Base-by-base conservation (phyloP, 2,113 vertebrate genomes). In the Alectura lathami region DNA sequence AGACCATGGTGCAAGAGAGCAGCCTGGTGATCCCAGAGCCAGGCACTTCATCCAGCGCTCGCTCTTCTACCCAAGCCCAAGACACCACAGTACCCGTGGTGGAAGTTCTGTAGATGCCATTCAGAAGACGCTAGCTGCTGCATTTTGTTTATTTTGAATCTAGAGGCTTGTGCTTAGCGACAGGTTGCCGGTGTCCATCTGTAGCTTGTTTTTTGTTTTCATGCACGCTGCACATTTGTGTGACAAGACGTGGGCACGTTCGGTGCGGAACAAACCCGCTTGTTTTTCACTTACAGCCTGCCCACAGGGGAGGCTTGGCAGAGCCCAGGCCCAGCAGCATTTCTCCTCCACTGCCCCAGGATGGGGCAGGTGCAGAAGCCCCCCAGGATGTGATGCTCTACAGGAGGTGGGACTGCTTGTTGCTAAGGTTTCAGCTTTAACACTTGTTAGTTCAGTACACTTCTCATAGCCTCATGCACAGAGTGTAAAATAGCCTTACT, bases 201-300 rank as follows among this genome's bases (percentile, higher is more conserved):
- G 96, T 73, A 75, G 83, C 94, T 95, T 96, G 94, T 95, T 97
- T 96, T 95, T 94, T 96, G 95, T 96, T 97, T 91, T 83, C 88
- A 89, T 81, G 94, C n/a, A 0, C 89, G 94, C 93, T 89, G 67
- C 83, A 93, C 86, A 89, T 91, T 96, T 90, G 47, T 95, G 95
- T 93, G 94, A 96, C 90, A 96, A 94, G 92, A 93, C 83, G 91
- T 96, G 91, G 96, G 95, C 95, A 93, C 36, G 48, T 88, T 91
- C 91, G 68, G 86, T 1, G 1, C 62, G 47, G 94, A 95, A 93
- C 86, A 94, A 91, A 93, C 90, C 68, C 36, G 76, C 90, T 94
- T 81, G 86, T 86, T 94, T 94, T 77, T 93, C 94, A 93, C 88
- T 88, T 91, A 67, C 88, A 64, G 43, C 70, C 95, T 93, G 54